phyloP scores from a whole-genome alignment of 2,888 invertebrate genomes.

The Catocala sponsa region DNA sequence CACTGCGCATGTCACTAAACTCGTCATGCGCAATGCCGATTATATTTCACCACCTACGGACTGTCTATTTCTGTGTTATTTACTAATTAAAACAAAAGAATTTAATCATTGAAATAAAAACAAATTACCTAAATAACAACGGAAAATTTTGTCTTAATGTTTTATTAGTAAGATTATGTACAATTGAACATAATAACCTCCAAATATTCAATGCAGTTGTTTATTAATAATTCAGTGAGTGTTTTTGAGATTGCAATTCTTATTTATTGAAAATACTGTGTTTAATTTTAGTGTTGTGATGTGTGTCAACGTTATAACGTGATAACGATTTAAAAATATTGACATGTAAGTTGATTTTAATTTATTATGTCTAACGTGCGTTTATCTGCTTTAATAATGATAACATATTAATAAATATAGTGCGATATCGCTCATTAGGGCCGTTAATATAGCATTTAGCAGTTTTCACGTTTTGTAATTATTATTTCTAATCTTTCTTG shows the following conservation, averaged over 20 bases:
- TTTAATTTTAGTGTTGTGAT: too few species aligned
- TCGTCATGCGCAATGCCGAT: conserved; percentile 50
- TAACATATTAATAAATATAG: too few species aligned
- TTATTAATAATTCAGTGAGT: conserved; percentile 34
- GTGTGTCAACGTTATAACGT: too few species aligned
- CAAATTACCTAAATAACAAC: not conserved
- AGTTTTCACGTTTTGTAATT: too few species aligned
- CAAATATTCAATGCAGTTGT: conserved; percentile 31
- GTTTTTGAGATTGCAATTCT: conserved; percentile 7
- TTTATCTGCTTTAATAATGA: too few species aligned
- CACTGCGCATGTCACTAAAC: conserved; percentile 48
- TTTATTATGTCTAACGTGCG: too few species aligned
- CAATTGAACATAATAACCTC: conserved; percentile 25
- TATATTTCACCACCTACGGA: conserved; percentile 33
- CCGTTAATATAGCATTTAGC: too few species aligned
- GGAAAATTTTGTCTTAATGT: not conserved
- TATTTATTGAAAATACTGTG: not conserved
- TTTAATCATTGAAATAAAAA: not conserved
- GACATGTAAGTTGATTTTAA: too few species aligned
- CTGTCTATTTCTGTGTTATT: conserved; percentile 53
- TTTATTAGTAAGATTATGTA: not conserved
- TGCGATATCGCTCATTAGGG: too few species aligned
- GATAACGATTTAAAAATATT: too few species aligned
- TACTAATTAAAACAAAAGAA: conserved; percentile 30
- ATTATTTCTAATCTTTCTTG: too few species aligned